Evolutionary conservation across 1,140 invertebrate species (phyloP).

Genomic region (Dolichoris vasculosae): DNA sequence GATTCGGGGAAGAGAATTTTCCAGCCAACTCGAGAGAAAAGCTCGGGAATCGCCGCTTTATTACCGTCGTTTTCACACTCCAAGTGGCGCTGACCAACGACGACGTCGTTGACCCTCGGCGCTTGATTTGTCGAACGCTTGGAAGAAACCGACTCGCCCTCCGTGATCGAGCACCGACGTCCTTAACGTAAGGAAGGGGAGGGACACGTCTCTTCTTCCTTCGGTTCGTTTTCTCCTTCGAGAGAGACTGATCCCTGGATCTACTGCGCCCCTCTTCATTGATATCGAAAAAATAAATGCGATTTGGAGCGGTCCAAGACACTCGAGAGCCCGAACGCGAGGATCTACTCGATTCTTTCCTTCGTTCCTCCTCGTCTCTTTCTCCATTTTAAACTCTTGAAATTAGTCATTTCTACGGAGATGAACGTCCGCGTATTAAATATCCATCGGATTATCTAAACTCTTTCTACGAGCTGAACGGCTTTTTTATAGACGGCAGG

Average conservation of each 20-base stretch:
- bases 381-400: background rate
- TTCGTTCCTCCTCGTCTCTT: background rate
- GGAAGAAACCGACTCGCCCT: background rate
- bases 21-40: background rate
- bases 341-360: background rate
- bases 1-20: background rate
- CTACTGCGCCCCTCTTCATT: background rate
- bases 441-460: background rate
- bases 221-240: background rate
- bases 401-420: background rate
- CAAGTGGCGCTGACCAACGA: background rate
- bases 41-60: background rate
- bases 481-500: background rate
- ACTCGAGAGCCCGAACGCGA: too few species aligned
- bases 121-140: slow-evolving; percentile 17
- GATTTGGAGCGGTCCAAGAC: background rate
- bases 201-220: background rate
- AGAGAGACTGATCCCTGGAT: background rate
- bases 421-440: background rate
- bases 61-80: background rate
- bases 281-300: slow-evolving; percentile 3
- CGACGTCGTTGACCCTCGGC: background rate
- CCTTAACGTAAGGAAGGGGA: background rate
- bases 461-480: background rate
- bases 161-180: background rate